phyloP scores from a whole-genome alignment of 2,888 invertebrate genomes.

The Trachelus iudaicus region DNA sequence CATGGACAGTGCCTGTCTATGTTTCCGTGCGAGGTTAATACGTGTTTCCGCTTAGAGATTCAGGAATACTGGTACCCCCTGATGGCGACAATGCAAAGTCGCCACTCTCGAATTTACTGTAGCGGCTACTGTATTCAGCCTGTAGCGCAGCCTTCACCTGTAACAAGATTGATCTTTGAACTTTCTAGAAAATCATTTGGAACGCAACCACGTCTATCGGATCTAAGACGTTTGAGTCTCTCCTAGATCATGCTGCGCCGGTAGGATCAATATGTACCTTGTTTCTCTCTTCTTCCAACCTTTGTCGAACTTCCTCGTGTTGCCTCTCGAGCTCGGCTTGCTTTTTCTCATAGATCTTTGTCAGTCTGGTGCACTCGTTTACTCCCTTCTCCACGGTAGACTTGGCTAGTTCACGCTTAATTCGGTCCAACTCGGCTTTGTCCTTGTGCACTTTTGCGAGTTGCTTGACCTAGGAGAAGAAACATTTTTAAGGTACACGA shows the following conservation, averaged over 20 bases:
- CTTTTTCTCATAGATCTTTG: slow-evolving; percentile 80
- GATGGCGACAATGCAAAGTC: slow-evolving; percentile 57
- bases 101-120: slow-evolving; percentile 57
- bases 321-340: slow-evolving; percentile 80
- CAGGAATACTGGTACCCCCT: slow-evolving; percentile 54
- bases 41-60: slow-evolving; percentile 55
- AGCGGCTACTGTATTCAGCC: slow-evolving; percentile 59
- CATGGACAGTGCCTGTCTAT: neutral
- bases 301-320: slow-evolving; percentile 81
- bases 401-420: slow-evolving; percentile 85
- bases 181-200: neutral
- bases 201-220: neutral
- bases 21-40: slow-evolving; percentile 42
- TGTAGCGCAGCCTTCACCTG: slow-evolving; percentile 57
- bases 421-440: slow-evolving; percentile 88
- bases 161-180: slow-evolving; percentile 6
- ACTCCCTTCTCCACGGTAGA: slow-evolving; percentile 91
- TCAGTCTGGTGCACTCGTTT: slow-evolving; percentile 85
- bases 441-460: slow-evolving; percentile 89
- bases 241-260: neutral
- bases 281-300: slow-evolving; percentile 74
- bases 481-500: neutral
- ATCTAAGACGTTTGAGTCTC: neutral
- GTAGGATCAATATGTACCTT: slow-evolving; percentile 66
- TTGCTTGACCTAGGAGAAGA: slow-evolving; percentile 73